phyloP scores from a whole-genome alignment of 2,888 invertebrate genomes.

The Andrena minutula region DNA sequence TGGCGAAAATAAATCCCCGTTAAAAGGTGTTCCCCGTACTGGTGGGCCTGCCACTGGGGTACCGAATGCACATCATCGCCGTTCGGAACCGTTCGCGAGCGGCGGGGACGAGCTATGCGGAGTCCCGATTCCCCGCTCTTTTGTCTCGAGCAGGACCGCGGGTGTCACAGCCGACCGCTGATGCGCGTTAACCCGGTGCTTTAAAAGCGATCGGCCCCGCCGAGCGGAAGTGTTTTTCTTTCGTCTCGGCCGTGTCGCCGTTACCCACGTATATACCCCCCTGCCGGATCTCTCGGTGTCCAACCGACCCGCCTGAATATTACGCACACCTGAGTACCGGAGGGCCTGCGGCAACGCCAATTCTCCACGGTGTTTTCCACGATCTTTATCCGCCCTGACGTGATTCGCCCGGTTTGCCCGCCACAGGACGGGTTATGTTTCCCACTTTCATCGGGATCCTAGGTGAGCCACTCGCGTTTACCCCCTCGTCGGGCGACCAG shows the following conservation, averaged over 20 bases:
- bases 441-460: conserved; percentile 91
- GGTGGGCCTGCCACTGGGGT: conserved; percentile 32
- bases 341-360: conserved; percentile 18
- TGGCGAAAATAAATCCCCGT: conserved; percentile 67
- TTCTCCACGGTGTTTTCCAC: conserved; percentile 49
- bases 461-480: conserved; percentile 86
- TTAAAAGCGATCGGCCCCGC: conserved; percentile 56
- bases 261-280: background rate
- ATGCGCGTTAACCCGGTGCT: conserved; percentile 58
- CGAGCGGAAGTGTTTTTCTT: conserved; percentile 65
- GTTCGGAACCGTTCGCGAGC: conserved; percentile 27
- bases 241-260: conserved; percentile 46
- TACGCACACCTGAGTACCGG: conserved; percentile 4
- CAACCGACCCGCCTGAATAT: conserved; percentile 8
- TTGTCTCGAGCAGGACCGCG: conserved; percentile 55
- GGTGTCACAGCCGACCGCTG: conserved; percentile 64
- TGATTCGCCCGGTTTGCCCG: conserved; percentile 74
- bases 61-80: conserved; percentile 50
- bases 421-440: conserved; percentile 87
- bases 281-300: conserved; percentile 18
- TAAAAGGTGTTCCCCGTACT: conserved; percentile 24
- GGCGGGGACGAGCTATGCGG: conserved; percentile 66
- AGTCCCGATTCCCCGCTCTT: conserved; percentile 59
- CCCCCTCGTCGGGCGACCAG: background rate
- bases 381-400: conserved; percentile 66